phyloP scores from a whole-genome alignment of 2,888 invertebrate genomes.

The Capitulum mitella region DNA sequence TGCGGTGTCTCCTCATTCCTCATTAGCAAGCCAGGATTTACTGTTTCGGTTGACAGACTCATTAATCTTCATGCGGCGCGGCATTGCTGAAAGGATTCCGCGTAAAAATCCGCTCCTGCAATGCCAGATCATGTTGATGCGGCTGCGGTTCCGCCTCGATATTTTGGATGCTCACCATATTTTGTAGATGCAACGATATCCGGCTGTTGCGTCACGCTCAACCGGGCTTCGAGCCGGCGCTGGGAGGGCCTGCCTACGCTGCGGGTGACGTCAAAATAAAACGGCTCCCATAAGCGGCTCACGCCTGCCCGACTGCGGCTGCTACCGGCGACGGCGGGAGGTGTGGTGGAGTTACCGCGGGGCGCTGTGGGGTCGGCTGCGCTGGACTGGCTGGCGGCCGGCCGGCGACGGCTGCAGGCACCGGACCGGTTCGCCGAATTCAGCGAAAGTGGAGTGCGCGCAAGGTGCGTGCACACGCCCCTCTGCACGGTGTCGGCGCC shows the following conservation, averaged over 20 bases:
- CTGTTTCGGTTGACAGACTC: conserved; percentile 15
- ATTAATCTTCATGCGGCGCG: neutral
- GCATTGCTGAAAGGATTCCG: conserved; percentile 5
- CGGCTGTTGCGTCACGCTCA: neutral
- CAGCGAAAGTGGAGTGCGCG: no score
- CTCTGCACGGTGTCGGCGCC: no score
- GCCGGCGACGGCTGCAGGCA: no score
- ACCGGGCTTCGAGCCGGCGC: no score
- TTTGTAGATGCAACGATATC: neutral
- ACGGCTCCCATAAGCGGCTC: no score
- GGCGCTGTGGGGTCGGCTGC: neutral
- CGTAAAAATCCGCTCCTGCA: neutral
- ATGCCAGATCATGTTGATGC: conserved; percentile 6
- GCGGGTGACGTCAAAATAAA: no score
- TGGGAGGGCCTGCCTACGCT: neutral
- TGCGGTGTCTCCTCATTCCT: neutral
- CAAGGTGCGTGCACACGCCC: no score
- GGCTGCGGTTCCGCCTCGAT: neutral
- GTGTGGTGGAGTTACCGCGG: neutral
- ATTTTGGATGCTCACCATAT: neutral
- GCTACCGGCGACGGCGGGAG: neutral
- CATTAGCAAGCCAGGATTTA: neutral
- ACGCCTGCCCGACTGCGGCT: no score
- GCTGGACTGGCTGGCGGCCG: no score
- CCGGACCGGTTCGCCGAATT: no score